Evolutionary conservation across 2,113 vertebrate genomes (phyloP).

Genomic region (Hylia prasina): DNA sequence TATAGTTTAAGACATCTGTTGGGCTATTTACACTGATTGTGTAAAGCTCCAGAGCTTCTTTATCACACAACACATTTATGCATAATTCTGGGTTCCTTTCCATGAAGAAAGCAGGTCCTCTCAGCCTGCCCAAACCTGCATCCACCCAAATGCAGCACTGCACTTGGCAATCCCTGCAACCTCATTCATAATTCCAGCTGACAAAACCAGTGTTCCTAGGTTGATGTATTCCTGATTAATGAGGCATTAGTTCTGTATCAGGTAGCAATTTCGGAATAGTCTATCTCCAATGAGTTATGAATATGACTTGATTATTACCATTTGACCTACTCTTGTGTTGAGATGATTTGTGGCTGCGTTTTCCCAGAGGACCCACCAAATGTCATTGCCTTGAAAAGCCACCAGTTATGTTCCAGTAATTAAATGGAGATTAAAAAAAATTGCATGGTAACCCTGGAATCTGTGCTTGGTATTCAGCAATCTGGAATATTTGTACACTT

Average conservation of each 20-base stretch:
- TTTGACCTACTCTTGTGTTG: conserved; percentile 34
- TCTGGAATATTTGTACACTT: not conserved
- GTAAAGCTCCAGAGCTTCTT: not conserved
- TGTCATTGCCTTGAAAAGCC: conserved; percentile 38
- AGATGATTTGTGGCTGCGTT: conserved; percentile 44
- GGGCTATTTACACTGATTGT: not conserved
- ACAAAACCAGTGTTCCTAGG: not conserved
- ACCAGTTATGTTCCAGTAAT: conserved; percentile 22
- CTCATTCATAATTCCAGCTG: conserved; percentile 21
- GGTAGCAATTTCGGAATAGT: conserved; percentile 54
- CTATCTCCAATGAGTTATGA: conserved; percentile 37
- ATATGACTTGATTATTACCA: conserved; percentile 42
- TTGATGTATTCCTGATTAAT: conserved; percentile 58
- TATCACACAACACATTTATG: not conserved
- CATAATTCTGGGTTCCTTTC: not conserved
- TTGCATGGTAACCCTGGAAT: not conserved
- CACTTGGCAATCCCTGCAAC: not conserved
- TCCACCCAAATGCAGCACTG: not conserved
- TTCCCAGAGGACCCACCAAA: conserved; percentile 24
- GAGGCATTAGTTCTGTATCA: conserved; percentile 64
- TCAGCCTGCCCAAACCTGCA: not conserved
- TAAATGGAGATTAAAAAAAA: conserved; percentile 22
- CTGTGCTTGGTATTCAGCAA: not conserved
- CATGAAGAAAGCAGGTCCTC: not conserved
- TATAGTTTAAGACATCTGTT: not conserved